These are phyloP conservation scores for Bostrychus sinensis DNA, from an alignment of 2,113 vertebrate species.

Conservation along the genomic window DNA sequence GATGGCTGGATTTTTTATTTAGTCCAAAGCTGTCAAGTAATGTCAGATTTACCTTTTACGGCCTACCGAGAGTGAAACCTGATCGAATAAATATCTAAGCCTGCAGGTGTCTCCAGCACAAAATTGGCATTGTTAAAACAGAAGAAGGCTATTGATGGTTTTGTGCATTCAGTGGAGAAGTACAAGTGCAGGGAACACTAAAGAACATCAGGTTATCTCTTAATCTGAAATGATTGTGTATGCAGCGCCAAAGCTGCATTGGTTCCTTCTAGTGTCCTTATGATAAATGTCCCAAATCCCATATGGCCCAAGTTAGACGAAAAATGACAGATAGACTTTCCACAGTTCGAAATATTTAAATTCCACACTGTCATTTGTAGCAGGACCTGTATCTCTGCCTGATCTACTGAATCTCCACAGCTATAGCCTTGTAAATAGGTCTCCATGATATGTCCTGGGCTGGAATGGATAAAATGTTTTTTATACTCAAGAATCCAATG, in stretches of 20 bases:
- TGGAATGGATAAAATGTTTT: no score
- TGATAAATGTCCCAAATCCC: conserved; percentile 50
- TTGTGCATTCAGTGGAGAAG: conserved; percentile 29
- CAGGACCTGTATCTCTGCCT: conserved; percentile 51
- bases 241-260: conserved; percentile 44
- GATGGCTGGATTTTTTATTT: conserved; percentile 34
- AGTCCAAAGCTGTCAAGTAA: conserved; percentile 24
- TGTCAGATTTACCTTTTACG: conserved; percentile 48
- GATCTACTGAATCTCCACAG: conserved; percentile 56
- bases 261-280: conserved; percentile 24
- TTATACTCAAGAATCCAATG: background rate
- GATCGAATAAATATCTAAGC: conserved; percentile 41
- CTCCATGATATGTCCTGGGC: conserved; percentile 60
- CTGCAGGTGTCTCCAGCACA: conserved; percentile 42
- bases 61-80: conserved; percentile 29
- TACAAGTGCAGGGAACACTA: conserved; percentile 6
- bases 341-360: conserved; percentile 71
- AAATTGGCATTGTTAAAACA: conserved; percentile 7
- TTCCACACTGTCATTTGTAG: conserved; percentile 60
- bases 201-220: conserved; percentile 28
- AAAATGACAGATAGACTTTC: conserved; percentile 58
- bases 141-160: conserved; percentile 18
- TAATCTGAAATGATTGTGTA: conserved; percentile 32
- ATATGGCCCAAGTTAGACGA: conserved; percentile 42
- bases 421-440: conserved; percentile 51